Conservation (phyloP, 2,797 vertebrate species). For the Gobionotothen gibberifrons region DNA sequence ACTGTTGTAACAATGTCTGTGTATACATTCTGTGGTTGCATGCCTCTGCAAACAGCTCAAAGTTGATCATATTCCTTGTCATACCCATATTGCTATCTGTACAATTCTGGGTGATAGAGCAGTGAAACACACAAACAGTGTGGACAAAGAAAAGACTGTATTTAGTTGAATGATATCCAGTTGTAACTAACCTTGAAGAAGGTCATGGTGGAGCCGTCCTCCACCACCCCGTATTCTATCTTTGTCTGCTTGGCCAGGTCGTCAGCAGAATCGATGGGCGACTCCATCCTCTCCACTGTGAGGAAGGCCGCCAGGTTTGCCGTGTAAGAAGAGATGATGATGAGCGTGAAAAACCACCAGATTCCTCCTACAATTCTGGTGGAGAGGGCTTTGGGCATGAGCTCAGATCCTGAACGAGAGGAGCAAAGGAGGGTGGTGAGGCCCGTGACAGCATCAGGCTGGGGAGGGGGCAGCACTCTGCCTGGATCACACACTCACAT, state of each 20-base stretch:
- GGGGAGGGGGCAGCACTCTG: conserved; percentile 62
- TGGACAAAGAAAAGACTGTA: background rate
- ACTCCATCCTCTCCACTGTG: conserved; percentile 99
- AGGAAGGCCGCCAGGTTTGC: conserved; percentile 99
- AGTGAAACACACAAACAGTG: background rate
- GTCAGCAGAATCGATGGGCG: conserved; percentile 96
- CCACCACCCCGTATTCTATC: conserved; percentile 97
- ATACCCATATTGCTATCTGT: background rate
- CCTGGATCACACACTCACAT: conserved; percentile 45
- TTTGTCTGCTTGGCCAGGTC: conserved; percentile 99
- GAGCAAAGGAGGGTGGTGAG: conserved; percentile 68
- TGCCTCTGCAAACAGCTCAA: background rate
- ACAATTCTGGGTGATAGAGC: background rate
- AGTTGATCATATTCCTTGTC: background rate
- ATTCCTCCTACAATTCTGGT: conserved; percentile 99
- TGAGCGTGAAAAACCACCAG: conserved; percentile 99
- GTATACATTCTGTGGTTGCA: no score
- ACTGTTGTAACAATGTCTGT: no score
- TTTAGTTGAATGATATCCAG: conserved; percentile 9
- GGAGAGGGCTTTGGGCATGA: conserved; percentile 99
- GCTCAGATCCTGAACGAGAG: conserved; percentile 96
- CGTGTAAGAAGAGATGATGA: conserved; percentile 99
- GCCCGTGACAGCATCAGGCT: conserved; percentile 15
- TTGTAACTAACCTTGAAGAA: conserved; percentile 94
- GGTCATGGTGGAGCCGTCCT: conserved; percentile 96